These are phyloP conservation scores for Pipa parva DNA, from an alignment of 2,113 vertebrate genomes.

Conservation along the genomic window DNA sequence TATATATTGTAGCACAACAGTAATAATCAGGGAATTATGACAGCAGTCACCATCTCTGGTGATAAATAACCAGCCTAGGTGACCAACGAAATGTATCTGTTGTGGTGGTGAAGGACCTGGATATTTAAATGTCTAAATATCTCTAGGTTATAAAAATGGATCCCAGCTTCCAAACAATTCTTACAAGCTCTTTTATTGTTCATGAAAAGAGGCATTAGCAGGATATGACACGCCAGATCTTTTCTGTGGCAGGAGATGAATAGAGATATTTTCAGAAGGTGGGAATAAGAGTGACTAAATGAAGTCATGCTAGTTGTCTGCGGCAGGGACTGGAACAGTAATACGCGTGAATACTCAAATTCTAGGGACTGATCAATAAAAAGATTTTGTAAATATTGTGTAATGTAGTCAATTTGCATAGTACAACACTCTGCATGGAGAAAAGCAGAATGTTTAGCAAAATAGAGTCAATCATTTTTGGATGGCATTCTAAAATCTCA, in stretches of 20 bases:
- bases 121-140: conserved; percentile 18
- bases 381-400: conserved; percentile 7
- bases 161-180: conserved; percentile 5
- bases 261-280: conserved; percentile 26
- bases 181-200: conserved; percentile 40
- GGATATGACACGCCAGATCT: conserved; percentile 27
- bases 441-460: conserved; percentile 27
- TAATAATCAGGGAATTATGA: conserved; percentile 43
- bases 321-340: neutral
- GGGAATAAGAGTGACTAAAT: conserved; percentile 24
- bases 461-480: conserved; percentile 29
- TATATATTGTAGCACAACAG: conserved; percentile 42
- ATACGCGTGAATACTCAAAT: conserved; percentile 2
- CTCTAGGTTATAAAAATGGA: conserved; percentile 31
- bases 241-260: conserved; percentile 28
- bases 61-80: conserved; percentile 39
- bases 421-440: conserved; percentile 1
- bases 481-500: conserved; percentile 27
- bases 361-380: conserved; percentile 18
- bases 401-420: conserved; percentile 17
- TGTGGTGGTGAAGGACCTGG: neutral
- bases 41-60: conserved; percentile 32
- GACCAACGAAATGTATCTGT: conserved; percentile 34
- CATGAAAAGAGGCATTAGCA: conserved; percentile 26
- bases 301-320: conserved; percentile 18